phyloP scores from a whole-genome alignment of 2,888 invertebrate genomes.

The Drosophila anomelani region DNA sequence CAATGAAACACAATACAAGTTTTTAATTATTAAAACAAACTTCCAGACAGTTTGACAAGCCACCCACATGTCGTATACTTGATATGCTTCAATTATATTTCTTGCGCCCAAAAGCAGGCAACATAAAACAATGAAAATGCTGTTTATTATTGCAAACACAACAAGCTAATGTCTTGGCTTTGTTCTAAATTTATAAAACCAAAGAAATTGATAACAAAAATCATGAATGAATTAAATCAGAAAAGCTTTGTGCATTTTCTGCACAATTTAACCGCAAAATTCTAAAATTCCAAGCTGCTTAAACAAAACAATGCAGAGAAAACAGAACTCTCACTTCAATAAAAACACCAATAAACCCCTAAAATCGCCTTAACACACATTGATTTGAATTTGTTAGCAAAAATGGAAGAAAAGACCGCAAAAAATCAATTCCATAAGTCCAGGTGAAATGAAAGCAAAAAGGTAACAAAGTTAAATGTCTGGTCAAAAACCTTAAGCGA shows the following conservation, averaged over 20 bases:
- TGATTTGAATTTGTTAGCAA: background rate
- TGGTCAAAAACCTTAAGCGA: slow-evolving; percentile 2
- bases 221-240: background rate
- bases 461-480: slow-evolving; percentile 11
- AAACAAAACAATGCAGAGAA: background rate
- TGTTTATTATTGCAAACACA: background rate
- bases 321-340: slow-evolving; percentile 9
- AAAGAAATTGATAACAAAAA: background rate
- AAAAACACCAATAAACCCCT: slow-evolving; percentile 14
- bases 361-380: slow-evolving; percentile 17
- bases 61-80: slow-evolving; percentile 25
- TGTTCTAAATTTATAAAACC: slow-evolving; percentile 1
- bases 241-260: background rate
- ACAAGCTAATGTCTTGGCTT: slow-evolving; percentile 8
- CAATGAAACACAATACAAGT: background rate
- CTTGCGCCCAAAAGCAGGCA: slow-evolving; percentile 34
- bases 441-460: background rate
- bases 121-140: background rate
- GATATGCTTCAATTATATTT: background rate
- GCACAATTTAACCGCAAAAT: background rate
- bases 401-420: background rate
- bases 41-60: background rate
- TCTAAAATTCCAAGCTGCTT: slow-evolving; percentile 20
- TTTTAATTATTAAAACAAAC: slow-evolving; percentile 1
- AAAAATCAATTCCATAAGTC: slow-evolving; percentile 2